Base-by-base conservation (phyloP, 2,113 vertebrate genomes). In the Sisor rabdophorus region DNA sequence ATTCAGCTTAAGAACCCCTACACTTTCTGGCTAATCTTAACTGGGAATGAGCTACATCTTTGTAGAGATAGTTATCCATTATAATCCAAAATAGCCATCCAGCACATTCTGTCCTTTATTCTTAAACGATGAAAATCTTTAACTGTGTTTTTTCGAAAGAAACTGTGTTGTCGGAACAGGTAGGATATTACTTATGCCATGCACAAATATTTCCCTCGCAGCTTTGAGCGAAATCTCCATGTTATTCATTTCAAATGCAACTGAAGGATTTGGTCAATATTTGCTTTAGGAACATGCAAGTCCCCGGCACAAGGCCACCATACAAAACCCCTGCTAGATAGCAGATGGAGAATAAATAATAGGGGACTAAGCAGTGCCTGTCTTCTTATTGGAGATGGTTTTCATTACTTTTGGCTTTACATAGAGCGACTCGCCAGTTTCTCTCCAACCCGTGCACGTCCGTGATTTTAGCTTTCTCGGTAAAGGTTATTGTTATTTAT, bases 321-420 rank as follows among this genome's bases (percentile, higher is more conserved):
- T 78, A 80, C 78, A 80, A 75, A 79, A 82, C 69, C n/a, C 17
- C 78, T 77, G 64, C 48, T 67, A 77, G 70, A 76, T 77, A 77
- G 78, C 61, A 79, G 79, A 80, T 48, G 79, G 75, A 79, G 71
- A 73, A 78, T 72, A 71, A 78, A 73, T 78, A 78, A 78, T 71
- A 72, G 60, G 71, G 24, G 75, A 83, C 78, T 79, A 65, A 79
- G 72, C 78, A 71, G 71, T 53, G 61, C 28, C 53, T 55, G 54
- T 77, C 73, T 77, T 80, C 79, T 74, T 59, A 65, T 73, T 82
- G 76, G 80, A 75, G 83, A 83, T 85, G 86, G 22, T 74, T 89
- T 89, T 90, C 84, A 89, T 89, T 85, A 86, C 64, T 84, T 83
- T 83, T 82, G 80, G 83, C 83, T 71, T 84, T 73, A 84, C 76